These are phyloP conservation scores for Clarias platycephalus DNA, from an alignment of 2,797 vertebrate species.

Conservation along the genomic window DNA sequence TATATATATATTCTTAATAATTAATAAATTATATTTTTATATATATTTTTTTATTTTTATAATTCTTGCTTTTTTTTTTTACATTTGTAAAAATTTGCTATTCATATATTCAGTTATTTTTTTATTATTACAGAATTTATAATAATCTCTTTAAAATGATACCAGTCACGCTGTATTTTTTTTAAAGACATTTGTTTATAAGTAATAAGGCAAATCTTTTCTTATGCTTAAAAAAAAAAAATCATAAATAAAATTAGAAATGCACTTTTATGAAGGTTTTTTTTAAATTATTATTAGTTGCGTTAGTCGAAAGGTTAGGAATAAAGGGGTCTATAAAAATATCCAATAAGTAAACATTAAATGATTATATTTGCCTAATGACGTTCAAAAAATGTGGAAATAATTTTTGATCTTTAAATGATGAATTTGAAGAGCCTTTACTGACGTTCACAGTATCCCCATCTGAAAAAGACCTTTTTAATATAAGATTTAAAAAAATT, in stretches of 20 bases:
- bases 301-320: not conserved
- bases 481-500: not conserved
- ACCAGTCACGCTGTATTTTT: not conserved
- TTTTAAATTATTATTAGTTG: not conserved
- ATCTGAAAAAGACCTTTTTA: not conserved
- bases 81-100: not conserved
- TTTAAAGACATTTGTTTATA: not conserved
- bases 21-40: too few relatives aligned
- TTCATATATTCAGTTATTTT: not conserved
- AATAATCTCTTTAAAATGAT: not conserved
- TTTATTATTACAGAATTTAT: not conserved
- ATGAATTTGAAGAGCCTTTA: not conserved
- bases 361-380: not conserved
- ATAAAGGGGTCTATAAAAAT: too few relatives aligned
- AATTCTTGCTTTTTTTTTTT: too few relatives aligned
- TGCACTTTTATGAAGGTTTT: not conserved
- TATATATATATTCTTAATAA: too few relatives aligned
- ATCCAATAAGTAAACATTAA: not conserved
- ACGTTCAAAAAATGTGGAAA: not conserved
- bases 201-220: not conserved
- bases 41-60: too few relatives aligned
- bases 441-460: not conserved
- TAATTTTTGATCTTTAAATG: not conserved
- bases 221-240: not conserved
- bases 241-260: not conserved